Base-by-base conservation (phyloP, 1,140 invertebrate species). In the Cataglyphis hispanica region DNA sequence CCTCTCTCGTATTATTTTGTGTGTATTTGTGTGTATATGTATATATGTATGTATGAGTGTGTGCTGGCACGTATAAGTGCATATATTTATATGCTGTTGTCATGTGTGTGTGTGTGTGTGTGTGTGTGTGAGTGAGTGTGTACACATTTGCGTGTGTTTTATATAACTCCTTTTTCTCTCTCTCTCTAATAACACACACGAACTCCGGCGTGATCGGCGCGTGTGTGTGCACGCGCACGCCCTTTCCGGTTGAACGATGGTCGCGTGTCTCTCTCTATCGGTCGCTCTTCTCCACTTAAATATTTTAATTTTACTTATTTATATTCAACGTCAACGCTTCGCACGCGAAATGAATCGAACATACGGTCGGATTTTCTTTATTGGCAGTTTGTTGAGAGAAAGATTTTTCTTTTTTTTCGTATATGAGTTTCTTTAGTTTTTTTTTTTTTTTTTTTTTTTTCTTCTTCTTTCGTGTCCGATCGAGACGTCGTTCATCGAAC, bases 1-100 rank as follows among this genome's bases (percentile, higher is more conserved):
- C 90, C 74, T 86, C 80, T 88, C 77, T 69, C 84, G 53, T 87
- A 78, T 87, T 34, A 46, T 86, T 25, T 87, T 64, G 10, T 50
- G 43, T 75, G 43, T 61, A 3, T 40, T 4, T 10, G 6, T n/a
- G 16, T 46, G 3, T 37, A 10, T 43, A 11, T 27, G 7, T 43
- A 46, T 88, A 70, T 88, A 19, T 60, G 43, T n/a, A 6, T 43
- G 46, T 84, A n/a, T 84, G 13, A 53, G 11, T 40, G 0, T 50
- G 46, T 50, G 2, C 1, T 5, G 16, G 13, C 40, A 5, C 31
- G 46, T 86, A 31, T 84, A 13, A 37, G 46, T 40, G 61, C 63
- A 13, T 8, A 58, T 75, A 27, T 76, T 31, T 50, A 8, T 19
- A 16, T 19, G 4, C n/a, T 10, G 25, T 8, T 56, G 27, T 34